phyloP scores from a whole-genome alignment of 1,140 invertebrate genomes.

The Phocides pigmalion region DNA sequence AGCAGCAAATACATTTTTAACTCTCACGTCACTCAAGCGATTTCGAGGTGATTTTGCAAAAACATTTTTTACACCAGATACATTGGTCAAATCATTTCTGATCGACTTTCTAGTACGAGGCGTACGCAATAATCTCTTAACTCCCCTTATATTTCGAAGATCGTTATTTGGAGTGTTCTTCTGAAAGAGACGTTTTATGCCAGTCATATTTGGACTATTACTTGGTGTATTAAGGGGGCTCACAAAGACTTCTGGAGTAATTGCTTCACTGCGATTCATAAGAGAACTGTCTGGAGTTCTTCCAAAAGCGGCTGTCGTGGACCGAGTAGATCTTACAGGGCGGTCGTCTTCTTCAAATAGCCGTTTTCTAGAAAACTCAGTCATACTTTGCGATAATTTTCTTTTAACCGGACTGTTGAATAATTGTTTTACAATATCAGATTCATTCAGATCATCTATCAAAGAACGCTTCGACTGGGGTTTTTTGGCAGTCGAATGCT shows the following conservation, averaged over 20 bases:
- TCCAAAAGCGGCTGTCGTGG: conserved; percentile 45
- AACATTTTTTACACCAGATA: conserved; percentile 68
- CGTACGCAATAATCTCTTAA: conserved; percentile 61
- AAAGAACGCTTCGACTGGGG: conserved; percentile 72
- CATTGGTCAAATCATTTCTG: conserved; percentile 73
- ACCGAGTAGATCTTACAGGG: conserved; percentile 44
- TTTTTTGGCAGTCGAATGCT: conserved; percentile 80
- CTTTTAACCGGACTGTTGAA: conserved; percentile 80
- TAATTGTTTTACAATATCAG: conserved; percentile 74
- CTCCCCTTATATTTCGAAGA: conserved; percentile 68
- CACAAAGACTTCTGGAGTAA: conserved; percentile 60
- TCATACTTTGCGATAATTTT: conserved; percentile 78
- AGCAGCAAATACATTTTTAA: conserved; percentile 57
- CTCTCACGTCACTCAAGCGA: conserved; percentile 69
- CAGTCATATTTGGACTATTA: conserved; percentile 51
- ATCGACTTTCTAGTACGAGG: conserved; percentile 58
- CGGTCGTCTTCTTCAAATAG: conserved; percentile 51
- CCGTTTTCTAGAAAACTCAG: conserved; percentile 60
- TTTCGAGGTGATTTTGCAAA: conserved; percentile 67
- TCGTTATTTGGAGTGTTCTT: conserved; percentile 72
- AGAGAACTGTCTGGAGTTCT: conserved; percentile 47
- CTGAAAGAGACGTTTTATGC: conserved; percentile 53
- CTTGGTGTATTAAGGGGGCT: conserved; percentile 59
- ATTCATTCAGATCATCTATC: conserved; percentile 74
- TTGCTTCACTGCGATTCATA: conserved; percentile 43